A percentile compares a stretch with the other conserved stretches of the same genome.
phyloP scores from a whole-genome alignment of 2,113 vertebrate species.

The Pituophis catenifer region DNA sequence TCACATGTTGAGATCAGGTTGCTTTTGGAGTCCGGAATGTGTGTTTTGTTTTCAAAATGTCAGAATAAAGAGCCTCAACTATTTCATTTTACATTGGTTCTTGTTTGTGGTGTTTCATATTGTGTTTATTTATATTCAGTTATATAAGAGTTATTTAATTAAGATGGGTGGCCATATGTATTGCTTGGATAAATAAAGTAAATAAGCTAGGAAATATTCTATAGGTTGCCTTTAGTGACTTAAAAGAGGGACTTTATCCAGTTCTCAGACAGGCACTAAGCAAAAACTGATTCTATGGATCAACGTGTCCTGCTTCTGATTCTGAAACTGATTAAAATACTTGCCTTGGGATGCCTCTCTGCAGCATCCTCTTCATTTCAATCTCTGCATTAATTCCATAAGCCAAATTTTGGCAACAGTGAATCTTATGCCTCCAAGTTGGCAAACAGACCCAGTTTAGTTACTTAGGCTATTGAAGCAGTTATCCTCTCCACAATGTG shows the following conservation, averaged over 20 bases:
- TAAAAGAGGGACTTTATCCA: neutral
- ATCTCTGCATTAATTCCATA: neutral
- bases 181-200: neutral
- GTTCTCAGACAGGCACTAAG: neutral
- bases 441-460: neutral
- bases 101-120: neutral
- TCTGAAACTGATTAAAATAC: neutral
- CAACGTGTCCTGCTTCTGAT: neutral
- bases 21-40: neutral
- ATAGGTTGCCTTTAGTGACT: neutral
- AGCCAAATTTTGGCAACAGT: neutral
- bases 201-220: neutral
- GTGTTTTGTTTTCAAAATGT: neutral
- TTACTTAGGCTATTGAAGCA: neutral
- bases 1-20: neutral
- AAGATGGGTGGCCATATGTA: neutral
- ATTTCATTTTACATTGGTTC: neutral
- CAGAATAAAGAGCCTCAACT: neutral
- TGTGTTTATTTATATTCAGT: neutral
- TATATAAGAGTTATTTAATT: neutral
- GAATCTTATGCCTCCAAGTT: neutral
- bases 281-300: neutral
- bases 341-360: neutral
- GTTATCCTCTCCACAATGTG: neutral
- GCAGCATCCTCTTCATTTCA: neutral